A percentile compares a stretch with the other conserved stretches of the same genome.
Evolutionary conservation across 2,888 invertebrate species (phyloP).

Genomic region (Psylliodes chrysocephalus): DNA sequence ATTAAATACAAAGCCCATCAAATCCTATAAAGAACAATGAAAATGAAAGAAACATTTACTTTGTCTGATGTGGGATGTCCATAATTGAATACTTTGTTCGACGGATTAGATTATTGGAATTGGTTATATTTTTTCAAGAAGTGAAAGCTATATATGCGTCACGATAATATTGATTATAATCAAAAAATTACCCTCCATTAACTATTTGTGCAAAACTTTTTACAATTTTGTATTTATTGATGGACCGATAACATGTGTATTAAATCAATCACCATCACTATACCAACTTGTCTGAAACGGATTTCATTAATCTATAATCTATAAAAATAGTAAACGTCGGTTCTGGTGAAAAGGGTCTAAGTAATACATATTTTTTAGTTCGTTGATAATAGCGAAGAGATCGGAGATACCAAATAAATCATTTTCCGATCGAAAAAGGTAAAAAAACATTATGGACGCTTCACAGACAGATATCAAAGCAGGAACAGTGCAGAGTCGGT

Average conservation of each 20-base stretch:
- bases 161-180: too few species aligned
- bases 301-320: slow-evolving; percentile 31
- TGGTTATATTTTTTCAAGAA: too few species aligned
- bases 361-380: slow-evolving; percentile 31
- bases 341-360: slow-evolving; percentile 34
- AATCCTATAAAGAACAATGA: too few species aligned
- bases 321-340: slow-evolving; percentile 31
- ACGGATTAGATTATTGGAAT: too few species aligned
- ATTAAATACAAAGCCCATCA: too few species aligned
- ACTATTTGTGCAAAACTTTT: slow-evolving; percentile 7
- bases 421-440: slow-evolving; percentile 54
- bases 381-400: slow-evolving; percentile 41
- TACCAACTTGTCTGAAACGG: not conserved
- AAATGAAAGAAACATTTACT: too few species aligned
- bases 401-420: slow-evolving; percentile 55
- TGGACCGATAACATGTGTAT: slow-evolving; percentile 4
- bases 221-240: not conserved
- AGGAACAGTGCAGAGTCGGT: slow-evolving; percentile 4
- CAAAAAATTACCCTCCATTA: not conserved
- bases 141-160: too few species aligned
- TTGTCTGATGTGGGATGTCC: too few species aligned
- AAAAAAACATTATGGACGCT: slow-evolving; percentile 54
- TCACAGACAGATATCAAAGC: slow-evolving; percentile 55
- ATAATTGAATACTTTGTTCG: too few species aligned
- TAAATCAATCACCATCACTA: slow-evolving; percentile 4